phyloP scores from a whole-genome alignment of 2,888 invertebrate genomes.

The Cosmopolites sordidus region DNA sequence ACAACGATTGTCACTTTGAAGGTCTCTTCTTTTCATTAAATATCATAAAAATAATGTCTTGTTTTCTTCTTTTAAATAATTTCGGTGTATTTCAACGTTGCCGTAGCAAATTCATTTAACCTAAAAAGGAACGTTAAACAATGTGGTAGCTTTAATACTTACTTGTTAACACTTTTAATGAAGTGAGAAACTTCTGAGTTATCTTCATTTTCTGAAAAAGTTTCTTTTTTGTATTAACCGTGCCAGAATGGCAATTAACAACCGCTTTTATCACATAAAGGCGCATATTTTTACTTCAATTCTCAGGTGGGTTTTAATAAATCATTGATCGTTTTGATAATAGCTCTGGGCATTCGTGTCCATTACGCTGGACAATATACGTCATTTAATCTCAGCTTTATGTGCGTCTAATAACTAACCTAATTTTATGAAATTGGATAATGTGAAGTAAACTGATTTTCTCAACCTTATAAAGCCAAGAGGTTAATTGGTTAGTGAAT shows the following conservation, averaged over 20 bases:
- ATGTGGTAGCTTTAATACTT: constrained; percentile 5
- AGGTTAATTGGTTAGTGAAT: neutral
- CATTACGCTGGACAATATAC: constrained; percentile 12
- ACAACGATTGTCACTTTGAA: constrained; percentile 23
- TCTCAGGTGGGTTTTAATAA: constrained; percentile 1
- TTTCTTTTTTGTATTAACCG: neutral
- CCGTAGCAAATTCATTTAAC: neutral
- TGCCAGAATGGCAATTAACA: neutral
- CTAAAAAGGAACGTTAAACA: constrained; percentile 8
- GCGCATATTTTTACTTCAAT: neutral
- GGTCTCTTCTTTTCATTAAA: constrained; percentile 15
- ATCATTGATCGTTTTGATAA: constrained; percentile 4
- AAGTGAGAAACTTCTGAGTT: neutral
- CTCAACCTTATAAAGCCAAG: neutral
- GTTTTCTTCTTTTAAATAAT: too few relatives aligned
- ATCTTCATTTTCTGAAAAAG: constrained; percentile 5
- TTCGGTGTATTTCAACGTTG: neutral
- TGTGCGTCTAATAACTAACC: constrained; percentile 13
- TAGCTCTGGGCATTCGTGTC: constrained; percentile 3
- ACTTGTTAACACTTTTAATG: constrained; percentile 1
- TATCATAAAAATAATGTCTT: constrained; percentile 3
- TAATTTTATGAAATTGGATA: constrained; percentile 14
- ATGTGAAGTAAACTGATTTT: constrained; percentile 2
- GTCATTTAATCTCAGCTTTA: constrained; percentile 10
- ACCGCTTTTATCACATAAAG: neutral